Evolutionary conservation across 2,113 vertebrate species (phyloP).

Genomic region (Ameiurus melas): DNA sequence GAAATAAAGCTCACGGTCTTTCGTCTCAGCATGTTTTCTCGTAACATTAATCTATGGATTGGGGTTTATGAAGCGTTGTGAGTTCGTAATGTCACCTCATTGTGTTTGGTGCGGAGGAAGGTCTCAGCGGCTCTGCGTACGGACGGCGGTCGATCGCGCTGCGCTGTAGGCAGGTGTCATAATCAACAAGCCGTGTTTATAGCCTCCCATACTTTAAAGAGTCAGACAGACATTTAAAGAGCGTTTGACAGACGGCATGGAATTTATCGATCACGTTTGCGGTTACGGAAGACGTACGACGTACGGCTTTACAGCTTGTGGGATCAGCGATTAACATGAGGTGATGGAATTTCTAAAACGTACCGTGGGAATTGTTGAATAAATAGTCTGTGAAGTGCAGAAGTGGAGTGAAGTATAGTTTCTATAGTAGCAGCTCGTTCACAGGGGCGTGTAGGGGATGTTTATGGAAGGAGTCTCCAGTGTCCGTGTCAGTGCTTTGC

Average conservation of each 20-base stretch:
- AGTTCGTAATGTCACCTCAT: constrained; percentile 24
- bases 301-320: not conserved
- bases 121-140: not conserved
- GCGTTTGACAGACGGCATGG: not conserved
- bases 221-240: too few species aligned
- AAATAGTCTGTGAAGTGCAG: too few species aligned
- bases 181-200: constrained; percentile 41
- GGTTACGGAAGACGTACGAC: not conserved
- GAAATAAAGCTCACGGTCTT: constrained; percentile 20
- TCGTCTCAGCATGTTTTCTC: constrained; percentile 23
- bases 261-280: not conserved
- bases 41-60: constrained; percentile 48
- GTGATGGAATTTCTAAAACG: not conserved
- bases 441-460: accelerated
- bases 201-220: not conserved
- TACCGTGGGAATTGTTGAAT: not conserved
- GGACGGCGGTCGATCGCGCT: constrained; percentile 25
- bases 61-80: constrained; percentile 48
- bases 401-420: not conserved
- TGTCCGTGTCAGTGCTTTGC: not conserved
- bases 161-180: constrained; percentile 11
- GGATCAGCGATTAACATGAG: not conserved
- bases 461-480: constrained; percentile 6
- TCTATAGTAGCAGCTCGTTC: not conserved
- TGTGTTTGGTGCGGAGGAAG: not conserved